These are phyloP conservation scores for Trinectes maculatus DNA, from an alignment of 2,113 vertebrate genomes.

Conservation along the genomic window DNA sequence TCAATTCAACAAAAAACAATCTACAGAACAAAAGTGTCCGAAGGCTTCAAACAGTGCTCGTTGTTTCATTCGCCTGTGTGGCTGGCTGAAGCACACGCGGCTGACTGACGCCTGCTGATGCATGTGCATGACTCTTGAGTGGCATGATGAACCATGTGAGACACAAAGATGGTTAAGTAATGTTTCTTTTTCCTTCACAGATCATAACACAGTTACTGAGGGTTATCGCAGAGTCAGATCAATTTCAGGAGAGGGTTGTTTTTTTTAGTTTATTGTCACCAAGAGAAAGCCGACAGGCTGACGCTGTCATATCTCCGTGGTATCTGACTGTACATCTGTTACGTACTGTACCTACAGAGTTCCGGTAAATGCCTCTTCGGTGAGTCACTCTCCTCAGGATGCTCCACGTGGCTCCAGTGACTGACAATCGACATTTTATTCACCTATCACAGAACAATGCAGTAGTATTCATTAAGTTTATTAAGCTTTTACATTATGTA, in stretches of 20 bases:
- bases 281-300: constrained; percentile 16
- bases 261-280: neutral
- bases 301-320: constrained; percentile 37
- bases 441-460: too few species aligned
- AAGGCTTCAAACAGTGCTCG: too few species aligned
- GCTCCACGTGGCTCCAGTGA: neutral
- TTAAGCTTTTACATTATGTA: too few species aligned
- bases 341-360: constrained; percentile 5
- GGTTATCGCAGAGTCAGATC: constrained; percentile 56
- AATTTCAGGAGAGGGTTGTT: neutral
- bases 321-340: constrained; percentile 27
- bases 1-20: too few species aligned
- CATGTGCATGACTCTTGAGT: constrained; percentile 8
- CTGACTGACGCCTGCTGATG: neutral
- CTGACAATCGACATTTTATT: neutral
- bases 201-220: neutral
- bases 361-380: constrained; percentile 25
- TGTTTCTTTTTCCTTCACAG: neutral
- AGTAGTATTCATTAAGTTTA: too few species aligned
- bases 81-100: neutral
- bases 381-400: constrained; percentile 29
- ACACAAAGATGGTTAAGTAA: constrained; percentile 8
- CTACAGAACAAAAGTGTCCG: too few species aligned
- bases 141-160: constrained; percentile 38
- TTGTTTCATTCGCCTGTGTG: neutral